These are phyloP conservation scores for Penelope pileata DNA, from an alignment of 2,113 vertebrate genomes.

Conservation along the genomic window DNA sequence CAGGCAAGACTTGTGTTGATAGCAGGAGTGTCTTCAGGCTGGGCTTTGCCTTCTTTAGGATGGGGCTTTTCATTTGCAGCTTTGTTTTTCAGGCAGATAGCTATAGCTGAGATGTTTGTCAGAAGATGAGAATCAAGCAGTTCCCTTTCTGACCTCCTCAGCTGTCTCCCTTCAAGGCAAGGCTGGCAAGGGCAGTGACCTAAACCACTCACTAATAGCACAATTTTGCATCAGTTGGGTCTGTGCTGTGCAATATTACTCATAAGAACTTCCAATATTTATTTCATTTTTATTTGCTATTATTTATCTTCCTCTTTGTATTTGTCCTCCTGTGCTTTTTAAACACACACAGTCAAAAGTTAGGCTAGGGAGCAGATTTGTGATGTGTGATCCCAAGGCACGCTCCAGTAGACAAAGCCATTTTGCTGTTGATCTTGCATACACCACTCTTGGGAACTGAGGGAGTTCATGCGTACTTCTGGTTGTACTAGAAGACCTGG, in stretches of 20 bases:
- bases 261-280: background rate
- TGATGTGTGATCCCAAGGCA: background rate
- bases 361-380: background rate
- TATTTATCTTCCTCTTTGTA: background rate
- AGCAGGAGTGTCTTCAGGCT: background rate
- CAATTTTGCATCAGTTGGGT: background rate
- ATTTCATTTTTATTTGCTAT: background rate
- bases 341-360: background rate
- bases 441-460: background rate
- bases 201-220: background rate
- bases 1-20: background rate
- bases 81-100: background rate
- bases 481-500: constrained; percentile 14
- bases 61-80: background rate
- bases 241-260: background rate
- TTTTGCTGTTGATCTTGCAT: background rate
- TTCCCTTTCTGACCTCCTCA: background rate
- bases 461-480: background rate
- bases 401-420: background rate
- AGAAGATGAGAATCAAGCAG: background rate
- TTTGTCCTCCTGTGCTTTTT: background rate
- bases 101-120: background rate
- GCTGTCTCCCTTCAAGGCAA: background rate
- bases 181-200: background rate
- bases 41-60: background rate